Conservation (phyloP, 2,888 invertebrate genomes). For the Yponomeuta sedellus region DNA sequence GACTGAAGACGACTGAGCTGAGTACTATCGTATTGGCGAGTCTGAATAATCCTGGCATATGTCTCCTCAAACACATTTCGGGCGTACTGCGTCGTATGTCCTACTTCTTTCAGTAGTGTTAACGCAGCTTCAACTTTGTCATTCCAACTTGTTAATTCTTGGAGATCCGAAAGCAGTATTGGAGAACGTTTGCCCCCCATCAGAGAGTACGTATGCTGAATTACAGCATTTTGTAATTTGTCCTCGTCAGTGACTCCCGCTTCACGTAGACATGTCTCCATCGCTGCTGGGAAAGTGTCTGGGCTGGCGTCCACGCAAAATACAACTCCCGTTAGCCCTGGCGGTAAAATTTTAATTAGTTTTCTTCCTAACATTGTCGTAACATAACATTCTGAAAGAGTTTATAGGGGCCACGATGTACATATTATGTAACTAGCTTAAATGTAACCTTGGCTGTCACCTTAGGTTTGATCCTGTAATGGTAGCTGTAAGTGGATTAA, state of each 20-base stretch:
- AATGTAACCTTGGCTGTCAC: too few species aligned
- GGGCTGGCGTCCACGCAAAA: constrained; percentile 21
- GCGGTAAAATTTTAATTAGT: neutral
- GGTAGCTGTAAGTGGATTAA: too few species aligned
- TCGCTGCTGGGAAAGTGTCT: constrained; percentile 11
- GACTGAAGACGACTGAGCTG: constrained; percentile 15
- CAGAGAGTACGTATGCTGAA: constrained; percentile 15
- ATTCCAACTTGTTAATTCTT: constrained; percentile 10
- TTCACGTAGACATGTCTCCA: neutral
- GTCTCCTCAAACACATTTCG: constrained; percentile 17
- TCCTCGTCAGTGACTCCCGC: neutral
- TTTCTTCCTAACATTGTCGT: neutral
- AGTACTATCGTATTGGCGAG: constrained; percentile 15
- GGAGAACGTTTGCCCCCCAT: neutral
- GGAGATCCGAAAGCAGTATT: constrained; percentile 16
- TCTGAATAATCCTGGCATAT: constrained; percentile 17
- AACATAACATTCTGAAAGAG: too few species aligned
- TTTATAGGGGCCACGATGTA: too few species aligned
- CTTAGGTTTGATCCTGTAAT: too few species aligned
- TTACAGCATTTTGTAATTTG: constrained; percentile 12
- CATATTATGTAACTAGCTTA: too few species aligned
- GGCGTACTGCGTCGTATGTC: constrained; percentile 18
- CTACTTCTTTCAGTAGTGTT: constrained; percentile 15
- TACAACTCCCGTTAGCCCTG: constrained; percentile 18
- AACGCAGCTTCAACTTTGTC: constrained; percentile 13